Conservation (phyloP, 2,888 invertebrate species). For the Molorchus minor region DNA sequence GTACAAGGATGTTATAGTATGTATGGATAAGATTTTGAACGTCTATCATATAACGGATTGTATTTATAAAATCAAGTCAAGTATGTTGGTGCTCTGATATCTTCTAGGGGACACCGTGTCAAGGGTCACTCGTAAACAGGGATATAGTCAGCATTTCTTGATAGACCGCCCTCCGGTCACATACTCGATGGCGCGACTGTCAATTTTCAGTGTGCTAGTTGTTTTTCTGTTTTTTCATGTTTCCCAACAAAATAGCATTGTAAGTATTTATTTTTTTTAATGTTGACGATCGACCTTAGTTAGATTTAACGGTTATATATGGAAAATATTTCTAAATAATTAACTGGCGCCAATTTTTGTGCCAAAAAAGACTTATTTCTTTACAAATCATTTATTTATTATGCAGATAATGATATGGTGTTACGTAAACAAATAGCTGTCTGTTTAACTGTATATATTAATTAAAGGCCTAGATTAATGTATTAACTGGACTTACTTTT, state of each 20-base stretch:
- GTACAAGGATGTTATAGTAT: too few species aligned
- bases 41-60: conserved; percentile 13
- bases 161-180: conserved; percentile 53
- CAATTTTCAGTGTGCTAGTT: conserved; percentile 38
- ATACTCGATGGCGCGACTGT: conserved; percentile 52
- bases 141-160: conserved; percentile 56
- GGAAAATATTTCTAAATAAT: too few species aligned
- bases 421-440: too few species aligned
- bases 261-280: conserved; percentile 27
- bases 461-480: too few species aligned
- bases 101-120: conserved; percentile 51
- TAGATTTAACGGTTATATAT: too few species aligned
- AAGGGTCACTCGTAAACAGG: conserved; percentile 55
- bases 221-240: conserved; percentile 25
- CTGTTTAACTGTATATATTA: too few species aligned
- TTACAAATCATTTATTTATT: too few species aligned
- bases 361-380: too few species aligned
- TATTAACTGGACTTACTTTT: too few species aligned
- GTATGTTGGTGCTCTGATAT: conserved; percentile 42
- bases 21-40: conserved; percentile 13
- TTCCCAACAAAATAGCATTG: conserved; percentile 25
- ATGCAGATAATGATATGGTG: too few species aligned
- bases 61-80: conserved; percentile 38
- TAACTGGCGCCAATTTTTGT: too few species aligned
- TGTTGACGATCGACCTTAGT: too few species aligned